Evolutionary conservation across 2,113 vertebrate species (phyloP).

Genomic region (Rhagologus leucostigma): DNA sequence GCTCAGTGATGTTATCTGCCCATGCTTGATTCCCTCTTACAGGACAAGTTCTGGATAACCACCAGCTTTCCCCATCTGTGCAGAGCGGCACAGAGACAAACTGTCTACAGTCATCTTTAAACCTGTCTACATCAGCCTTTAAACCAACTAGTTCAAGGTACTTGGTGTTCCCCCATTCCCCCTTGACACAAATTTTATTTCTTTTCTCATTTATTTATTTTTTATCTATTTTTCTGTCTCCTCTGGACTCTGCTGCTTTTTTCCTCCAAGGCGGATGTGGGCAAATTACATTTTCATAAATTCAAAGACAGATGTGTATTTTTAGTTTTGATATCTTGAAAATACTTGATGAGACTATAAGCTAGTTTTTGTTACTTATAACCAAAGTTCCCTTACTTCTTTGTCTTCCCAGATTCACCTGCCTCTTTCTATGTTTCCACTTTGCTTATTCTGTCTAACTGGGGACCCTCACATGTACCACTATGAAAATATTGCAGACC

Average conservation of each 20-base stretch:
- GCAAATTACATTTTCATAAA: background rate
- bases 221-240: background rate
- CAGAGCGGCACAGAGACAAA: background rate
- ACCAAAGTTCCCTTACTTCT: background rate
- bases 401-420: background rate
- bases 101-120: background rate
- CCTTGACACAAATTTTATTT: background rate
- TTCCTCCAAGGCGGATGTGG: background rate
- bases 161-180: rapidly evolving
- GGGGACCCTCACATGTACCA: background rate
- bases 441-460: background rate
- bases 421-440: background rate
- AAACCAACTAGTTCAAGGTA: background rate
- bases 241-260: background rate
- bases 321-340: background rate
- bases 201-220: background rate
- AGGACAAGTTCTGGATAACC: background rate
- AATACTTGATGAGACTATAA: background rate
- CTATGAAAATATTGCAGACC: background rate
- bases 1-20: background rate
- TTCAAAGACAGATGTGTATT: background rate
- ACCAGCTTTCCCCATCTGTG: background rate
- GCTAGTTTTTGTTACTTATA: background rate
- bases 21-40: background rate
- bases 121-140: too few species aligned